These are phyloP conservation scores for Anagyrus pseudococci DNA, from an alignment of 2,888 invertebrate species.

Conservation along the genomic window DNA sequence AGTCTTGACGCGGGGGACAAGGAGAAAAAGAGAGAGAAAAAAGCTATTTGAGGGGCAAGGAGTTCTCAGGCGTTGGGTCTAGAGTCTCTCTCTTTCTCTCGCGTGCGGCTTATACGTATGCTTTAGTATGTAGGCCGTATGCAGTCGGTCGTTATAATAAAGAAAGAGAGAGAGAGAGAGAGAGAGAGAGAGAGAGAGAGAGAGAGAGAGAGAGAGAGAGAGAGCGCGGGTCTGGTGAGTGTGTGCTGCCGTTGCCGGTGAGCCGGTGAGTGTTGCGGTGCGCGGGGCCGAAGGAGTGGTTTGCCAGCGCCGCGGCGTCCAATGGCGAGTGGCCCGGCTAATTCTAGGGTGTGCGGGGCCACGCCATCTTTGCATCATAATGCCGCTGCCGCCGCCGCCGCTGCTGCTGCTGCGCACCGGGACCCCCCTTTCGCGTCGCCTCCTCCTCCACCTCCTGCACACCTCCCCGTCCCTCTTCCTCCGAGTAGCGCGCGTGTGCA, in stretches of 20 bases:
- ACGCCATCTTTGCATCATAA: slow-evolving; percentile 63
- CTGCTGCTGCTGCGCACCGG: neutral
- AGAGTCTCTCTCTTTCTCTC: neutral
- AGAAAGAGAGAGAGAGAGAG: slow-evolving; percentile 10
- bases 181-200: slow-evolving; percentile 34
- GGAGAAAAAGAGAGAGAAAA: no score
- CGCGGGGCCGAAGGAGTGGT: slow-evolving; percentile 58
- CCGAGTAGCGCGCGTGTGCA: neutral
- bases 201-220: slow-evolving; percentile 33
- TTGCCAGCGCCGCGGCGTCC: slow-evolving; percentile 54
- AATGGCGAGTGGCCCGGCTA: slow-evolving; percentile 62
- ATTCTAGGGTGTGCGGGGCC: slow-evolving; percentile 60
- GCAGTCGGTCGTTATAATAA: no score
- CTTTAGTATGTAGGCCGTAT: slow-evolving; percentile 15
- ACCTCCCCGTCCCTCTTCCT: no score
- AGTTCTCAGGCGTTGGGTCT: no score
- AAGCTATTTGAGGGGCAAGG: no score
- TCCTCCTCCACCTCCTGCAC: slow-evolving; percentile 10
- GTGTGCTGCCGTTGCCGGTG: no score
- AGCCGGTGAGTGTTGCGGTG: slow-evolving; percentile 55
- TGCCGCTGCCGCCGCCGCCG: slow-evolving; percentile 41
- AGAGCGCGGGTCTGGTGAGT: no score
- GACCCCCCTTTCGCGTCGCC: slow-evolving; percentile 17
- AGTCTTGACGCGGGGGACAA: no score
- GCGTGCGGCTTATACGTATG: neutral